phyloP scores from a whole-genome alignment of 2,113 vertebrate species.

The Apeltes quadracus region DNA sequence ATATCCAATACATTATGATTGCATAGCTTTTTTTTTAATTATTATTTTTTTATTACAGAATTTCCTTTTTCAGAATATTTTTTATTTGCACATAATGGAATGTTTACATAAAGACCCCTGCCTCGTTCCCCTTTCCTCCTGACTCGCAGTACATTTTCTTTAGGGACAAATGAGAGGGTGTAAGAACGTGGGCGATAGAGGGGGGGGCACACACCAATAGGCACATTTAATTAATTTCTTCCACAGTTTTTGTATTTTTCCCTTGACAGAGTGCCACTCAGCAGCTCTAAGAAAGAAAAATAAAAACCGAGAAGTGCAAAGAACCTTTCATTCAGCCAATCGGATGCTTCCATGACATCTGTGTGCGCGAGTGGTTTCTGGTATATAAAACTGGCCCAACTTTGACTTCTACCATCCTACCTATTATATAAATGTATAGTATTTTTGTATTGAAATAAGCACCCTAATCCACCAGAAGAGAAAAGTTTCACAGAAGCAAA shows the following conservation, averaged over 20 bases:
- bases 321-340: conserved; percentile 35
- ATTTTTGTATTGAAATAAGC: conserved; percentile 48
- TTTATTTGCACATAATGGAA: conserved; percentile 75
- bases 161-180: conserved; percentile 17
- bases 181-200: conserved; percentile 3
- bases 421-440: conserved; percentile 44
- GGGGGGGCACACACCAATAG: conserved; percentile 46
- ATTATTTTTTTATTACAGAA: conserved; percentile 68
- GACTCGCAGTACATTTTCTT: conserved; percentile 25
- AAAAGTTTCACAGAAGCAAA: conserved; percentile 53
- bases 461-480: conserved; percentile 38
- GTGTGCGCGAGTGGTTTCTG: background rate
- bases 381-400: conserved; percentile 42
- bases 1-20: conserved; percentile 72
- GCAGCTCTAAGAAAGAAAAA: background rate
- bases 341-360: conserved; percentile 24
- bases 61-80: conserved; percentile 56
- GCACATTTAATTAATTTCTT: conserved; percentile 40
- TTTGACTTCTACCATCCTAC: conserved; percentile 14
- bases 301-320: conserved; percentile 8
- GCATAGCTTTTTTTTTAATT: conserved; percentile 77
- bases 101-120: conserved; percentile 66
- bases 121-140: conserved; percentile 23
- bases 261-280: conserved; percentile 5
- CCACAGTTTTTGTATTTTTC: conserved; percentile 5